Percentiles rank a stretch among this genome's conserved stretches.
These are phyloP conservation scores for Stomorhina lunata DNA, from an alignment of 2,888 invertebrate species.

Conservation along the genomic window DNA sequence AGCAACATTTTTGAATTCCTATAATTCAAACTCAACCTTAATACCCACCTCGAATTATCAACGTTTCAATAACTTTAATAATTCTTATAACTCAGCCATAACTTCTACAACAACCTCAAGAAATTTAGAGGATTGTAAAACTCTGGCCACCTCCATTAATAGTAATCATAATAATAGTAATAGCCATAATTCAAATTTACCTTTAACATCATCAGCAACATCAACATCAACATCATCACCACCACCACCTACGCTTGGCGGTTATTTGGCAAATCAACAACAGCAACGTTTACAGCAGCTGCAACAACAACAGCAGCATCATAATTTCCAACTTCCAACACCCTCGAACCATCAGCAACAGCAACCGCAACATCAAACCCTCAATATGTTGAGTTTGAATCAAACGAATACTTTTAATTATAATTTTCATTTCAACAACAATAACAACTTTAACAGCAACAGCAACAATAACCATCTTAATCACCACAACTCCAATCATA, in stretches of 20 bases:
- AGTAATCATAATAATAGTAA: neutral
- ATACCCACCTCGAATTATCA: slow-evolving; percentile 24
- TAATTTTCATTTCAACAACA: slow-evolving; percentile 64
- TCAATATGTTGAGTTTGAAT: slow-evolving; percentile 62
- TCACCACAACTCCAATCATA: slow-evolving; percentile 10
- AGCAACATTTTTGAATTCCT: slow-evolving; percentile 11
- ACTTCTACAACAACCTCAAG: neutral
- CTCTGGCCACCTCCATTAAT: slow-evolving; percentile 9
- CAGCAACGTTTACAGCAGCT: slow-evolving; percentile 58
- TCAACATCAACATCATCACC: neutral
- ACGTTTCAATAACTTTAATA: slow-evolving; percentile 24
- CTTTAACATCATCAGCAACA: neutral
- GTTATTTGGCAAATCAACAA: slow-evolving; percentile 62
- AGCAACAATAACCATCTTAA: slow-evolving; percentile 64
- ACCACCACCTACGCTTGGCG: slow-evolving; percentile 63
- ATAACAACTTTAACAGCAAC: slow-evolving; percentile 41
- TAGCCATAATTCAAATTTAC: neutral
- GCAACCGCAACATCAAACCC: slow-evolving; percentile 56
- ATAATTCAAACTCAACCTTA: neutral
- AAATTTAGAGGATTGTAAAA: slow-evolving; percentile 15
- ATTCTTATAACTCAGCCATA: slow-evolving; percentile 22
- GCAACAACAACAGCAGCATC: slow-evolving; percentile 47
- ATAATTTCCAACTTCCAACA: slow-evolving; percentile 67
- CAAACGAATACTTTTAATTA: slow-evolving; percentile 63
- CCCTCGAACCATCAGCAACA: slow-evolving; percentile 63